phyloP scores from a whole-genome alignment of 2,113 vertebrate genomes.

The Lanius ludovicianus region DNA sequence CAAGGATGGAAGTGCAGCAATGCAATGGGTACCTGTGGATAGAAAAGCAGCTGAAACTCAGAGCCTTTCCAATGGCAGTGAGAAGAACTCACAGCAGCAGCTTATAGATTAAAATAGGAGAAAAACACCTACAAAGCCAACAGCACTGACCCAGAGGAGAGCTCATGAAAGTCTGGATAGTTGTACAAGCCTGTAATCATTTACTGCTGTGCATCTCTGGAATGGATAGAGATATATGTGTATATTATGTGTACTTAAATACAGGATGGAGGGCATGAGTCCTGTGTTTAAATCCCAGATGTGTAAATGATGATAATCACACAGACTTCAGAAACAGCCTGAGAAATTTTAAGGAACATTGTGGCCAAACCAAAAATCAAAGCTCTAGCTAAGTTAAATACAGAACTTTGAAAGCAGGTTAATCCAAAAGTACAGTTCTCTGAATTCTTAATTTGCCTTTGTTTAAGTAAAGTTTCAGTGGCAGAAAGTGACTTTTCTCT shows the following conservation, averaged over 20 bases:
- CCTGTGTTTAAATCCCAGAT: background rate
- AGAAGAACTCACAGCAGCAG: background rate
- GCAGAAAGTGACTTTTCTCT: background rate
- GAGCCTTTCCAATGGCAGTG: background rate
- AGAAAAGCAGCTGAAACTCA: background rate
- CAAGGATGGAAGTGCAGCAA: background rate
- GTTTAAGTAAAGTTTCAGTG: background rate
- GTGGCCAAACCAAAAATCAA: background rate
- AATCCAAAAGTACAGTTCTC: background rate
- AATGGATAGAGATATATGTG: background rate
- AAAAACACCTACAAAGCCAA: background rate
- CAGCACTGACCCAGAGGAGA: background rate
- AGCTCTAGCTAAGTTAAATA: fast-evolving
- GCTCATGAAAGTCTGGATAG: too few species aligned
- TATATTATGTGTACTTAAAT: background rate
- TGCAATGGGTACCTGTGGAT: background rate
- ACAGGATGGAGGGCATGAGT: background rate
- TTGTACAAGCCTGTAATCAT: background rate
- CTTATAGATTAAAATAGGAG: background rate
- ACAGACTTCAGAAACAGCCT: background rate
- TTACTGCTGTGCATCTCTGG: background rate
- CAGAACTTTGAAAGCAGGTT: background rate
- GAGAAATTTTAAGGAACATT: background rate
- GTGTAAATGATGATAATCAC: background rate
- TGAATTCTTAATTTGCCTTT: background rate